Percentiles rank a stretch among this genome's conserved stretches.
These are phyloP conservation scores for Nansenia antarctica DNA, from an alignment of 2,113 vertebrate genomes.

Conservation along the genomic window DNA sequence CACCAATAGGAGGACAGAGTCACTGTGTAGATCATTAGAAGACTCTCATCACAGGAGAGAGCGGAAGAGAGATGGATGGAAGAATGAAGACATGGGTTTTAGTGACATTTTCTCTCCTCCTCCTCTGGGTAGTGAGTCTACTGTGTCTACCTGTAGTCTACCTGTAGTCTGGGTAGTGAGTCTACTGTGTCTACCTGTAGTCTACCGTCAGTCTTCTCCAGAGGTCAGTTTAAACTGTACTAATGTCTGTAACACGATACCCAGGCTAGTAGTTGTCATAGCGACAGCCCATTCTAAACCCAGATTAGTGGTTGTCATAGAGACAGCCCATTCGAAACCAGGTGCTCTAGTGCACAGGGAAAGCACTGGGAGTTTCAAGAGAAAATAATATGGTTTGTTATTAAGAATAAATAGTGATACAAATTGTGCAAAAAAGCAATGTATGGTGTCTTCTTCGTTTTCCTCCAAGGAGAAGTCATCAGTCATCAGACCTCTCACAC, in stretches of 20 bases:
- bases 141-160: not conserved
- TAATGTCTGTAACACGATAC: not conserved
- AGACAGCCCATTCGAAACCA: not conserved
- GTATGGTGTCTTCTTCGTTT: slow-evolving; percentile 37
- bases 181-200: not conserved
- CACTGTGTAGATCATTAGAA: not conserved
- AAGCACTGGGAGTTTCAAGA: slow-evolving; percentile 26
- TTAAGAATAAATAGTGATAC: slow-evolving; percentile 36
- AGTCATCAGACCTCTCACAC: slow-evolving; percentile 51
- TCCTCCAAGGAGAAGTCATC: slow-evolving; percentile 50
- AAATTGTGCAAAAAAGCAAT: slow-evolving; percentile 69
- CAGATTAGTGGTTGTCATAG: not conserved
- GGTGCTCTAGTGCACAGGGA: not conserved
- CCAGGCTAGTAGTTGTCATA: not conserved
- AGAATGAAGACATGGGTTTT: not conserved
- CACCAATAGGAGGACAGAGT: not conserved
- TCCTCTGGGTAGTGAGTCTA: not conserved
- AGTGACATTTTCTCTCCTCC: not conserved
- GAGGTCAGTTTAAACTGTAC: not conserved
- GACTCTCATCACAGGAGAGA: not conserved
- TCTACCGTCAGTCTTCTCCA: too few relatives aligned
- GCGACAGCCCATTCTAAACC: not conserved
- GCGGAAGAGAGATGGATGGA: not conserved
- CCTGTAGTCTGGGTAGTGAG: not conserved
- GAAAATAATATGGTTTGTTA: slow-evolving; percentile 29